Evolutionary conservation across 1,140 invertebrate genomes (phyloP).

Genomic region (Globodera rostochiensis): DNA sequence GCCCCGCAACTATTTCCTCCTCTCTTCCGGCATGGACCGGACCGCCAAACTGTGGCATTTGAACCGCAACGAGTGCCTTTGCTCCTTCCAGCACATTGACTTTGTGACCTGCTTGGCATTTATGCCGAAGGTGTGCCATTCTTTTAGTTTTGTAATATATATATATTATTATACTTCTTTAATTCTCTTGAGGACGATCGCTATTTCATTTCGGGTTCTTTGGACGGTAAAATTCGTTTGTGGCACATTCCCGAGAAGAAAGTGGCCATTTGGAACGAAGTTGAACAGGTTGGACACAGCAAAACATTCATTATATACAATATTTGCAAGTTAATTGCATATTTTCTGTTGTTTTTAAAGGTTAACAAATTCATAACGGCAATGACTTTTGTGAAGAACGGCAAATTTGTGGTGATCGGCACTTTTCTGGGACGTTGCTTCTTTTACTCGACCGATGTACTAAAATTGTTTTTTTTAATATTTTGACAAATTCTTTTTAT

Average conservation of each 20-base stretch:
- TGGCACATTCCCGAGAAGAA: constrained; percentile 99
- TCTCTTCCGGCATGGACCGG: constrained; percentile 92
- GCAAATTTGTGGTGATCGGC: constrained; percentile 88
- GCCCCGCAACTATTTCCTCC: constrained; percentile 89
- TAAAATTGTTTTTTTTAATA: constrained; percentile 24
- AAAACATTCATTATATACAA: not conserved
- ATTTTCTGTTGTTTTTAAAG: not conserved
- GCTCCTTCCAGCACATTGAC: constrained; percentile 97
- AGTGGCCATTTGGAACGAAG: constrained; percentile 92
- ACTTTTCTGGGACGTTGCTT: constrained; percentile 94
- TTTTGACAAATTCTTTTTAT: not conserved
- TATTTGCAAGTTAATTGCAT: too few species aligned
- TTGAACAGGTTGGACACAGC: constrained; percentile 73
- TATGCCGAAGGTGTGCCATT: constrained; percentile 77
- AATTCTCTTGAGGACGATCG: constrained; percentile 68
- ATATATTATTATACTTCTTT: too few species aligned
- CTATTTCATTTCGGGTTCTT: constrained; percentile 70
- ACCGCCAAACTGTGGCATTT: constrained; percentile 82
- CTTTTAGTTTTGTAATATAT: constrained; percentile 66
- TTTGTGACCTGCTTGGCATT: constrained; percentile 98
- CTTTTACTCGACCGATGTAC: constrained; percentile 89
- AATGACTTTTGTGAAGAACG: constrained; percentile 94
- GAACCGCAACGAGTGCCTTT: constrained; percentile 90
- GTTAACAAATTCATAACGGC: constrained; percentile 88
- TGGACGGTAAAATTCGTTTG: constrained; percentile 79